Percentiles rank a stretch among this genome's conserved stretches.
Conservation (phyloP, 2,113 vertebrate species). For the Casuarius casuarius region DNA sequence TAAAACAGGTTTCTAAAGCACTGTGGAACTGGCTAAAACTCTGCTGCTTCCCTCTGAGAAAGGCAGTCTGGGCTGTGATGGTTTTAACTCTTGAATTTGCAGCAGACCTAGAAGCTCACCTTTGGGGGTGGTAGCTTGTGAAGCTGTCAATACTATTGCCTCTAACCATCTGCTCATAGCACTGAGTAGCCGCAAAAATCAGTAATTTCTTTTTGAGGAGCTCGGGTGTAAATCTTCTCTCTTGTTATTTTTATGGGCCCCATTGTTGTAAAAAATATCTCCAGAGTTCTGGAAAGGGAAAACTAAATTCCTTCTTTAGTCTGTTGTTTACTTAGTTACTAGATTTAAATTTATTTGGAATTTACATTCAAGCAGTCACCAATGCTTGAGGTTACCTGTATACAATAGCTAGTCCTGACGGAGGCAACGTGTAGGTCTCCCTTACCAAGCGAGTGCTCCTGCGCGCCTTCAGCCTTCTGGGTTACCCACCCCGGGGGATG, state of each 20-base stretch:
- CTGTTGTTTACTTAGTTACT: not conserved
- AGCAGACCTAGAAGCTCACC: conserved; percentile 53
- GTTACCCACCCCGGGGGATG: fast-evolving
- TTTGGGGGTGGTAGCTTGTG: conserved; percentile 57
- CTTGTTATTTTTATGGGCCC: conserved; percentile 15
- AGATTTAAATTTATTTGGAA: not conserved
- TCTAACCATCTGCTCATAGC: conserved; percentile 57
- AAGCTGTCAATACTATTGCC: conserved; percentile 56
- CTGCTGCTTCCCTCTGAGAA: fast-evolving
- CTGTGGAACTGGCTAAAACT: not conserved
- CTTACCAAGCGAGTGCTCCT: not conserved
- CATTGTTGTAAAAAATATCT: not conserved
- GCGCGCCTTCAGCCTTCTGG: not conserved
- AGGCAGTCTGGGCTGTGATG: not conserved
- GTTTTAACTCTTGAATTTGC: conserved; percentile 19
- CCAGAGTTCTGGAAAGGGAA: not conserved
- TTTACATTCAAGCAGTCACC: not conserved
- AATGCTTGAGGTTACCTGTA: not conserved
- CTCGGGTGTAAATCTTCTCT: not conserved
- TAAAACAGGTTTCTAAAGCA: not conserved
- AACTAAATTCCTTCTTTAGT: not conserved
- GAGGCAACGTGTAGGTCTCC: not conserved
- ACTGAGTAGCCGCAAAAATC: conserved; percentile 48
- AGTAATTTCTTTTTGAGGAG: not conserved
- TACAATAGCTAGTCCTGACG: not conserved